Percentiles rank a stretch among this genome's conserved stretches.
These are phyloP conservation scores for Neomorphus geoffroyi DNA, from an alignment of 2,797 vertebrate genomes.

Conservation along the genomic window DNA sequence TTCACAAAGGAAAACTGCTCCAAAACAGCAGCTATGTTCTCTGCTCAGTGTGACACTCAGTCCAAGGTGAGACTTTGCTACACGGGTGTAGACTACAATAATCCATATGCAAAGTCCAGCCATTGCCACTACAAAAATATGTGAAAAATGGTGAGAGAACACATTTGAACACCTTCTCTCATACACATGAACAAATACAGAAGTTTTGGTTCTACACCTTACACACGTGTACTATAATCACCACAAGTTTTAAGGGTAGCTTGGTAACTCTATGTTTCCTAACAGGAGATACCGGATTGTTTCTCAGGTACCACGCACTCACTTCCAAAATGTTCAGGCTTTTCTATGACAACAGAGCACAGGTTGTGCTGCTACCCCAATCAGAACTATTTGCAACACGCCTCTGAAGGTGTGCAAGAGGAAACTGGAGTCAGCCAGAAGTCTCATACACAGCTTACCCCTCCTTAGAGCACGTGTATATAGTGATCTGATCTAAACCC, in stretches of 20 bases:
- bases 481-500: not conserved
- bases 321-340: not conserved
- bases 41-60: not conserved
- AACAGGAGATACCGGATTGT: not conserved
- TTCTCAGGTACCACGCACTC: not conserved
- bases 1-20: not conserved
- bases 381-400: not conserved
- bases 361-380: not conserved
- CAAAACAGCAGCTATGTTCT: not conserved
- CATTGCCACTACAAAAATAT: not conserved
- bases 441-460: not conserved
- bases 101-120: constrained; percentile 2
- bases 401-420: not conserved
- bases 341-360: not conserved
- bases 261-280: not conserved
- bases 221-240: not conserved
- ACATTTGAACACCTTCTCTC: not conserved
- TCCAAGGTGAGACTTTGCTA: not conserved
- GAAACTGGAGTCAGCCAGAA: not conserved
- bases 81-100: not conserved
- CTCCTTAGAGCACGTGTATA: not conserved
- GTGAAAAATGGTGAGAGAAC: not conserved
- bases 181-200: not conserved
- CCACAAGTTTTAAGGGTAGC: not conserved
- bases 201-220: not conserved